Evolutionary conservation across 2,888 invertebrate genomes (phyloP).

Genomic region (Opisthograptis luteolata): DNA sequence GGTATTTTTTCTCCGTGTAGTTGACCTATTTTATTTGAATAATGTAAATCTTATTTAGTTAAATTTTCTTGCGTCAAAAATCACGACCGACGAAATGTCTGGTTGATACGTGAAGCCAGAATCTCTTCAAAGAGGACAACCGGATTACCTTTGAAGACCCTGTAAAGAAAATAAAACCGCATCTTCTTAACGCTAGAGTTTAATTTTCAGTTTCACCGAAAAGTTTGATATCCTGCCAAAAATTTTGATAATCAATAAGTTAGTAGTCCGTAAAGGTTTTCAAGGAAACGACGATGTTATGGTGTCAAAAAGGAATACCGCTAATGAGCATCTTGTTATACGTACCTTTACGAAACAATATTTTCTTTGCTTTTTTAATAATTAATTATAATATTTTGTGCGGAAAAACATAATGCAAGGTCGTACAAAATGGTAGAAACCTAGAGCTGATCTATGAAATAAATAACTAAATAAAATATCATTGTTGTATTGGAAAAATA

Average conservation of each 20-base stretch:
- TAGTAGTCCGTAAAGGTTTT: conserved; percentile 15
- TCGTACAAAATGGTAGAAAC: no score
- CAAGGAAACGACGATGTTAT: conserved; percentile 1
- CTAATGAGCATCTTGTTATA: not conserved
- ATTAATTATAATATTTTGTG: no score
- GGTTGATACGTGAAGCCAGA: not conserved
- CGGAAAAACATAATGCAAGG: no score
- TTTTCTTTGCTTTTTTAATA: not conserved
- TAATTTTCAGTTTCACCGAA: conserved; percentile 4
- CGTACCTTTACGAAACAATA: no score
- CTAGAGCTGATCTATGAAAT: no score
- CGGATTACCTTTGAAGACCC: not conserved
- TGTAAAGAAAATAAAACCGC: conserved; percentile 1
- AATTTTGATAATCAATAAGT: conserved; percentile 29
- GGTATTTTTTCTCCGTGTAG: no score
- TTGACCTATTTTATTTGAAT: no score
- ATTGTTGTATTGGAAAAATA: no score
- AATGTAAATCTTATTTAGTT: no score
- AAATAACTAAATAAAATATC: no score
- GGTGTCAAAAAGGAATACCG: not conserved
- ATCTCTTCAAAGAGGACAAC: conserved; percentile 1
- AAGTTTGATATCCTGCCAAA: conserved; percentile 36
- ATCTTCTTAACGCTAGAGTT: not conserved
- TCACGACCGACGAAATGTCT: not conserved
- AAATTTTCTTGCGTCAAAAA: no score